Evolutionary conservation across 1,140 invertebrate genomes (phyloP).

Genomic region (Pseudomyrmex dendroicus): DNA sequence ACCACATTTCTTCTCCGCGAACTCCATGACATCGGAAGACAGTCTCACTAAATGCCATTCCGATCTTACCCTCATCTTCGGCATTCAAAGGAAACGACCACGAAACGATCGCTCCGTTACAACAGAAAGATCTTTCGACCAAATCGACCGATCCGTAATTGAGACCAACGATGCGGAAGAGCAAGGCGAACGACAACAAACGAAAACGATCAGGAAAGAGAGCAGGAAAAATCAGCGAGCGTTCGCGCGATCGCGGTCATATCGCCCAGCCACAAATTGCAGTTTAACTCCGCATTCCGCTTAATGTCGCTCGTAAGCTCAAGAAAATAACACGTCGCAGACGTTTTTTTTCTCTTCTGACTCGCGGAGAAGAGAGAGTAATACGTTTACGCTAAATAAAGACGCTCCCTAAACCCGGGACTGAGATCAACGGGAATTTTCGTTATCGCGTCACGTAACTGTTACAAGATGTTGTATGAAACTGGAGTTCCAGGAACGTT

Average conservation of each 20-base stretch:
- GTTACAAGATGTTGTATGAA: neutral
- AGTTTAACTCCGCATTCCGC: neutral
- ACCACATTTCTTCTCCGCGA: neutral
- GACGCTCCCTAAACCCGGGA: neutral
- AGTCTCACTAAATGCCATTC: conserved; percentile 51
- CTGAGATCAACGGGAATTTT: neutral
- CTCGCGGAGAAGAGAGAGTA: neutral
- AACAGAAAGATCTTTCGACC: neutral
- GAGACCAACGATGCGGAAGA: conserved; percentile 56
- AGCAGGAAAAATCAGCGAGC: conserved; percentile 5
- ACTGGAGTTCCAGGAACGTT: neutral
- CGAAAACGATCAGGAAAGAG: neutral
- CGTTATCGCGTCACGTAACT: conserved; percentile 18
- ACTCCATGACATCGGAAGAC: conserved; percentile 2
- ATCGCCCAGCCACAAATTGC: conserved; percentile 19
- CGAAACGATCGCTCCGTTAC: conserved; percentile 37
- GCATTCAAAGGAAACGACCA: neutral
- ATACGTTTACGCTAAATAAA: conserved; percentile 8
- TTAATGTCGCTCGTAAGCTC: neutral
- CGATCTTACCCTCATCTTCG: conserved; percentile 7
- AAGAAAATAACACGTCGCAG: conserved; percentile 17
- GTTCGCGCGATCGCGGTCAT: conserved; percentile 2
- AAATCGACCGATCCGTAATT: conserved; percentile 61
- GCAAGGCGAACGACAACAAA: conserved; percentile 22
- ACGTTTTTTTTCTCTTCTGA: neutral